Base-by-base conservation (phyloP, 2,113 vertebrate genomes). In the Odobenus rosmarus region DNA sequence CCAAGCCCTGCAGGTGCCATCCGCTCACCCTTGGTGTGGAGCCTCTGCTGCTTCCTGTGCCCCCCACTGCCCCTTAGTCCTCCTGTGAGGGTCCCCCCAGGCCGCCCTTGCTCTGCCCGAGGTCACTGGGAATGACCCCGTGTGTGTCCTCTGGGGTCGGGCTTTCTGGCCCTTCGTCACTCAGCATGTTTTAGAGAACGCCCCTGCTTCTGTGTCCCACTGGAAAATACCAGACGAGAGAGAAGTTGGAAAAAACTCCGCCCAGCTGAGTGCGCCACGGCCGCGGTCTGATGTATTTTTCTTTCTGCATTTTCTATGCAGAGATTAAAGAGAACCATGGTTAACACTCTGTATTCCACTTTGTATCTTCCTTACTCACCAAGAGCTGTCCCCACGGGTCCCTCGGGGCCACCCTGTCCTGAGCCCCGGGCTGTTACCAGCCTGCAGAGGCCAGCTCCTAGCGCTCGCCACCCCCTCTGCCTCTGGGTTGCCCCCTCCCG, bases 281-380 rank as follows among this genome's bases (percentile, higher is more conserved):
- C 12, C 33, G 67, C 33, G n/a, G 57, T 2, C 15, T 11, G 11
- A 12, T 83, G 36, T 57, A 26, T 36, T 33, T 39, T 42, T 24
- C 11, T 5, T 76, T 46, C 46, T 46, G 69, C 71, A 5, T 46
- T 31, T 64, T 26, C 67, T 64, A 3, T 53, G 55, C 69, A 36
- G 87, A 90, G 79, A 90, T 84, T 83, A 90, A 76, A 94, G 64
- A 39, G 18, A 39, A 55, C 15, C 16, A 2, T 76, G 67, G n/a
- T 46, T 57, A 14, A 15, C n/a, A 4, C 62, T 49, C 42, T 15
- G 11, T 6, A 2, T 84, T 57, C 53, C 21, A 3, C 46, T 21
- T 33, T n/a, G n/a, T 67, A 46, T 57, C n/a, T n/a, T 90, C 31
- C 31, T 55, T 76, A 13, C 9, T 33, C 14, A 15, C 28, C 14